Base-by-base conservation (phyloP, 2,113 vertebrate genomes). In the Poeciliopsis occidentalis region DNA sequence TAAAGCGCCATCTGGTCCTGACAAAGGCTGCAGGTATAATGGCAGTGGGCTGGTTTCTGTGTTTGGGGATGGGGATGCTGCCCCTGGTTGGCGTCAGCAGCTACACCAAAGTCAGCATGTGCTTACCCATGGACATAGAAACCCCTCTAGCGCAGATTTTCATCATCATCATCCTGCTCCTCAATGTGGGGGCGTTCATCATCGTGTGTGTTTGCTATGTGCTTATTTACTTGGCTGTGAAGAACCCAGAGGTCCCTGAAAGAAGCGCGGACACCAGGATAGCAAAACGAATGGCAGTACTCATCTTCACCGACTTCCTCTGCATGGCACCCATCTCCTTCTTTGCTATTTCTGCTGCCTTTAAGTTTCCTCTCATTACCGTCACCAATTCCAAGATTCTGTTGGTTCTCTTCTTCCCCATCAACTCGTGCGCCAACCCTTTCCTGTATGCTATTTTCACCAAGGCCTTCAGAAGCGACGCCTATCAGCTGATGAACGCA, bases 291-390 rank as follows among this genome's bases (percentile, higher is more conserved):
- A 98, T 98, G 97, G 97, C 97, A 0, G 93, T 98, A 64, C 37
- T 98, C 75, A 97, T 98, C 91, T 98, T 98, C 88, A 98, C 97
- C 0, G 96, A 98, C 87, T 98, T 98, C 79, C 88, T 97, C 67
- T 98, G 97, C 90, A 95, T 97, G 95, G 97, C 97, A 19, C 97
- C 97, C 3, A 98, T 98, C 81, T 98, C 96, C 4, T 96, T 98
- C 89, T 97, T 97, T 0, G 96, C 97, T 66, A 91, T 98, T 81
- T 97, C 97, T 0, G 97, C 97, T 8, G 94, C 96, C 11, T 91
- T 97, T 89, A 95, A 96, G 93, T 95, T 95, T 61, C 97, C 97
- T 0, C 88, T 98, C 34, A 98, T 98, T 87, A 97, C 97, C 0
- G 95, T 98, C 1, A 95, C 95, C 37, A 96, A 98, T 86, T 96